Evolutionary conservation across 2,797 vertebrate genomes (phyloP).

Genomic region (Paramormyrops hopkinsi): DNA sequence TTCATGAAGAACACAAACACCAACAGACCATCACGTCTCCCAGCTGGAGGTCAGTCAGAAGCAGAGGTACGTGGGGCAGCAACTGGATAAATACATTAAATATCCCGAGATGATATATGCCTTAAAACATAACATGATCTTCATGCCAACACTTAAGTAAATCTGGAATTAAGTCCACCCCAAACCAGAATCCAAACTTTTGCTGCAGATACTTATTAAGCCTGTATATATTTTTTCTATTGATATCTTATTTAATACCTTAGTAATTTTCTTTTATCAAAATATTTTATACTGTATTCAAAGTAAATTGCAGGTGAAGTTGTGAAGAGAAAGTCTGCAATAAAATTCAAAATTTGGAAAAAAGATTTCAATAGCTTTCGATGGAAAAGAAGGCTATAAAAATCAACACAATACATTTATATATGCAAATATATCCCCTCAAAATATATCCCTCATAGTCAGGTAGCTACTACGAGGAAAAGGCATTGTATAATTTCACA

Average conservation of each 20-base stretch:
- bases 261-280: background rate
- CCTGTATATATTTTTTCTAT: background rate
- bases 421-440: background rate
- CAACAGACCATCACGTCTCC: background rate
- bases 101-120: background rate
- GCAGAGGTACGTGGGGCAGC: background rate
- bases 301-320: background rate
- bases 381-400: background rate
- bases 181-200: background rate
- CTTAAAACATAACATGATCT: background rate
- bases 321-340: background rate
- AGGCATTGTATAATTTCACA: background rate
- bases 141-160: background rate
- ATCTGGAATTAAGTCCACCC: background rate
- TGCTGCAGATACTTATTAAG: background rate
- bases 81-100: background rate
- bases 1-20: background rate
- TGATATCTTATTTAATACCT: background rate
- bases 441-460: background rate
- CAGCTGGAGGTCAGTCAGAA: background rate
- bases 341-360: background rate
- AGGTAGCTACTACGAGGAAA: background rate
- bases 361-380: background rate
- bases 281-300: background rate
- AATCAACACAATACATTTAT: background rate